Evolutionary conservation across 2,797 vertebrate species (phyloP).

Genomic region (Peromyscus melanophrys): DNA sequence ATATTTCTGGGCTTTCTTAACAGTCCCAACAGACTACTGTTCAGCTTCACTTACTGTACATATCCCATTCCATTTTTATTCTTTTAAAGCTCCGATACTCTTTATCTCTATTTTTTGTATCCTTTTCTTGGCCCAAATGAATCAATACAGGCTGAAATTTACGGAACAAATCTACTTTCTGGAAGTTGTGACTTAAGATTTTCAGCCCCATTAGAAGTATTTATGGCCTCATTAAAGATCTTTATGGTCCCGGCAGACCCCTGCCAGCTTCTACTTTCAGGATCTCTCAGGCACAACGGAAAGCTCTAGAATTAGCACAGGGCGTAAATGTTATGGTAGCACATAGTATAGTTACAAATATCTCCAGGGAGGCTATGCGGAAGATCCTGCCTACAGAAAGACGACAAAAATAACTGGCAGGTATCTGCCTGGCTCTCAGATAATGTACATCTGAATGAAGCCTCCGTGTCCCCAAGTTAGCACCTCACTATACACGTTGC

Average conservation of each 20-base stretch:
- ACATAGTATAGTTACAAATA: neutral
- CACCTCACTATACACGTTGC: neutral
- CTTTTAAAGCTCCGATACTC: neutral
- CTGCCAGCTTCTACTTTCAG: neutral
- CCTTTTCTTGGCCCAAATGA: conserved; percentile 18
- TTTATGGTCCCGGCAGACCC: neutral
- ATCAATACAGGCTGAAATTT: conserved; percentile 11
- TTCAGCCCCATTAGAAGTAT: conserved; percentile 25
- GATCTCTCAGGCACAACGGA: neutral
- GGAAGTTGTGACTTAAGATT: conserved; percentile 12
- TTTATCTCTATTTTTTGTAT: neutral
- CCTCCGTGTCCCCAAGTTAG: neutral
- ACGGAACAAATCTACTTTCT: neutral
- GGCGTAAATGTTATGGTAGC: neutral
- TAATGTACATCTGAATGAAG: neutral
- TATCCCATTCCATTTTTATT: neutral
- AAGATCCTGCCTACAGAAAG: neutral
- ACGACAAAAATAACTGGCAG: neutral
- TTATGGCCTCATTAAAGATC: neutral
- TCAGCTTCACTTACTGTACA: neutral
- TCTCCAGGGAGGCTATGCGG: neutral
- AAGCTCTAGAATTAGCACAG: neutral
- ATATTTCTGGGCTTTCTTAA: neutral
- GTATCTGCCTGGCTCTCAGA: too few species aligned
- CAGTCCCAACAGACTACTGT: conserved; percentile 39